phyloP scores from a whole-genome alignment of 2,113 vertebrate genomes.

The Carollia perspicillata region DNA sequence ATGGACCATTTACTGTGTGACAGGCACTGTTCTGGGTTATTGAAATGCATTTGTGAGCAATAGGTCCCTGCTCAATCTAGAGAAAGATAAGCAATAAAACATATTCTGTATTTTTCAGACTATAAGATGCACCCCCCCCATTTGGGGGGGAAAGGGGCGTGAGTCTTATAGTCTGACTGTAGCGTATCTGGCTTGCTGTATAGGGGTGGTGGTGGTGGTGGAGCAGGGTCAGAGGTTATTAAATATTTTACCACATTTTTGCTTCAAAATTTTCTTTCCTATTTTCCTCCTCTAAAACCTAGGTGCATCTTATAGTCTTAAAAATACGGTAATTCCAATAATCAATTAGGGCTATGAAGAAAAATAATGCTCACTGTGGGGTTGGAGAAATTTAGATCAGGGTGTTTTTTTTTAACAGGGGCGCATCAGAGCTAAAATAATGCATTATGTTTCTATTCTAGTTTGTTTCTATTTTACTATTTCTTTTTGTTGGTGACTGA shows the following conservation, averaged over 20 bases:
- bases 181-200: too few relatives aligned
- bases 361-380: background rate
- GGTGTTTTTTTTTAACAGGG: background rate
- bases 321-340: background rate
- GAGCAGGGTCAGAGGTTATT: too few relatives aligned
- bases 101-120: background rate
- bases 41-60: background rate
- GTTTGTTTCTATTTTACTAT: background rate
- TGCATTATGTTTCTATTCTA: slow-evolving; percentile 1
- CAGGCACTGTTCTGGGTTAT: background rate
- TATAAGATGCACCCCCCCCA: too few relatives aligned
- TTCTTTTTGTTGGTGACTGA: slow-evolving; percentile 42
- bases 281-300: too few relatives aligned
- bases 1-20: background rate
- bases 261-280: too few relatives aligned
- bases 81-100: background rate
- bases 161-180: too few relatives aligned
- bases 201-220: too few relatives aligned
- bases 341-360: background rate
- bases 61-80: background rate
- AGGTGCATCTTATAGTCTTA: too few relatives aligned
- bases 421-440: background rate
- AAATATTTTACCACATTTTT: too few relatives aligned
- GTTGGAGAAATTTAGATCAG: background rate
- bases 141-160: too few relatives aligned